Percentiles rank a stretch among this genome's conserved stretches.
Evolutionary conservation across 2,797 vertebrate species (phyloP).

Genomic region (Catamblyrhynchus diadema): DNA sequence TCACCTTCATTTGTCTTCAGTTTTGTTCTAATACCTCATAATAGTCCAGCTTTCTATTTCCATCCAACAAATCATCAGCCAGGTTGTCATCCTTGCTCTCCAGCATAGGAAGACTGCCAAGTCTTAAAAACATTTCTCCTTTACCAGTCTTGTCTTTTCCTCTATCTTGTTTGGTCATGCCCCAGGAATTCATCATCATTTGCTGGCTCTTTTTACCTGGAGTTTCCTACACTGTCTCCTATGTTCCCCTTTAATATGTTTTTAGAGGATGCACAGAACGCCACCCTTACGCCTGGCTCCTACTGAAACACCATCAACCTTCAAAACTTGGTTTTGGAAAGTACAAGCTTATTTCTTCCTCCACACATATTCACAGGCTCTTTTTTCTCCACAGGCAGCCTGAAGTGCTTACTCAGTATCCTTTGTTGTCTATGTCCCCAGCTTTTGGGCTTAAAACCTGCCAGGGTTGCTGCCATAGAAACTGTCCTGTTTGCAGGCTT

Average conservation of each 20-base stretch:
- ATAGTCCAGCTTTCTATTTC: neutral
- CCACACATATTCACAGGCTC: neutral
- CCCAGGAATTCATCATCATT: neutral
- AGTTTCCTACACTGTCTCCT: neutral
- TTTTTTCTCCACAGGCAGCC: neutral
- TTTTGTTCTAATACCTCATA: neutral
- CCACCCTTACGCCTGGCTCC: neutral
- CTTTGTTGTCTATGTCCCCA: neutral
- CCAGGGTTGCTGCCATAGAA: neutral
- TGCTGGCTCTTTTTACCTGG: neutral
- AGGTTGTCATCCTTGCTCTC: neutral
- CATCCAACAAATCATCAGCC: neutral
- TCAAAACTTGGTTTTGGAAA: neutral
- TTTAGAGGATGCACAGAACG: neutral
- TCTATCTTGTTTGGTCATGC: neutral
- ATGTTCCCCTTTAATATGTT: neutral
- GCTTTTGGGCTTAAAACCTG: neutral
- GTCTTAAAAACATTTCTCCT: neutral
- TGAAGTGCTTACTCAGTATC: neutral
- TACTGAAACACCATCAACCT: neutral
- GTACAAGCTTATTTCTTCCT: neutral
- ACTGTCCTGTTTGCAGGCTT: neutral
- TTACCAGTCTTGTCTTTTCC: neutral
- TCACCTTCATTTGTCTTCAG: neutral
- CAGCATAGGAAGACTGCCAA: neutral